Conservation (phyloP, 2,797 vertebrate species). For the Alauda arvensis region DNA sequence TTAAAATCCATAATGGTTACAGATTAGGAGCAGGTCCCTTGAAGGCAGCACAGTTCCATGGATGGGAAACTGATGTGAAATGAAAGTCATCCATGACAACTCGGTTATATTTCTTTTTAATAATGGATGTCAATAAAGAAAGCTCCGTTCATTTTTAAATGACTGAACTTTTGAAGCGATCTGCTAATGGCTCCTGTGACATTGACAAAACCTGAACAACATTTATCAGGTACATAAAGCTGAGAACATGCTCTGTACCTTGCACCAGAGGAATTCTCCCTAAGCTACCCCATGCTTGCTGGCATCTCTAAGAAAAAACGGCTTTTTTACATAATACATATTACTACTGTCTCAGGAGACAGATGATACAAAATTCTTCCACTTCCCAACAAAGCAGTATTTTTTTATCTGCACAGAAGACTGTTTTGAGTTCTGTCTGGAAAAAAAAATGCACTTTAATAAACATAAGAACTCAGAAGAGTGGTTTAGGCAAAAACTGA, state of each 20-base stretch:
- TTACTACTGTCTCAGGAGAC: constrained; percentile 35
- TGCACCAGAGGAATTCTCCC: background rate
- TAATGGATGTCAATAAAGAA: constrained; percentile 44
- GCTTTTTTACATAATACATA: constrained; percentile 48
- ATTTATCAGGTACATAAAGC: constrained; percentile 47
- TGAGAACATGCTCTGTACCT: constrained; percentile 2
- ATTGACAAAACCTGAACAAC: constrained; percentile 48
- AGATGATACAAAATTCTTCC: constrained; percentile 52
- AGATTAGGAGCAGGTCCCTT: constrained; percentile 39
- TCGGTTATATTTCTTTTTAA: constrained; percentile 21
- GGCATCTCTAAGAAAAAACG: background rate
- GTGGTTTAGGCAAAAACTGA: background rate
- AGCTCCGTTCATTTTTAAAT: constrained; percentile 53
- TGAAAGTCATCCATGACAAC: constrained; percentile 41
- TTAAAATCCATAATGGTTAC: constrained; percentile 22
- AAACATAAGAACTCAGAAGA: constrained; percentile 52
- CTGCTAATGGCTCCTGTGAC: constrained; percentile 40
- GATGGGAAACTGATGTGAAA: constrained; percentile 12
- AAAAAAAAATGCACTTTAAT: constrained; percentile 61
- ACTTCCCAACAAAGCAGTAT: constrained; percentile 42
- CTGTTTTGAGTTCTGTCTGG: constrained; percentile 43
- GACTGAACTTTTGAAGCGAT: constrained; percentile 38
- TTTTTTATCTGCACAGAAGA: constrained; percentile 59
- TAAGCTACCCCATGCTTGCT: background rate
- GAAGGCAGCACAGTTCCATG: background rate